Base-by-base conservation (phyloP, 1,140 invertebrate species). In the Papilio machaon region DNA sequence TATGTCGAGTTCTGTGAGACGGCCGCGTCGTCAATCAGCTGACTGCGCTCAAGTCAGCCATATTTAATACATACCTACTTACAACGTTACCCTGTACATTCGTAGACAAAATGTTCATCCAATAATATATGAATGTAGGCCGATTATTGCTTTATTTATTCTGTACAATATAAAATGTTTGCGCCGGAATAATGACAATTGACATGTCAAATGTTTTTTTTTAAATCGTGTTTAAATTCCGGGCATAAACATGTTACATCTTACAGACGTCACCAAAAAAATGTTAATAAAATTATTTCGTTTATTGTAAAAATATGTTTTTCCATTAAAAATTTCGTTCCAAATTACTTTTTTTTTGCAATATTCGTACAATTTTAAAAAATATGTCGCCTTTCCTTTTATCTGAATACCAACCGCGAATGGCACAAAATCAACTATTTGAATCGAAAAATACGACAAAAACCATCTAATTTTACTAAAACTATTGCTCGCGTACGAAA, bases 401-500 rank as follows among this genome's bases (percentile, higher is more conserved):
- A 38, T 73, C 23, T 35, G 74, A 54, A 7, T 54, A 30, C 13
- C 30, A 60, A 74, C 64, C 76, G 64, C 74, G 17, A 82, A 86
- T 84, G 83, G 81, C 83, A 85, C 82, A 73, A 83, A 87, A 84
- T 78, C 23, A 77, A 83, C 52, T 80, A 80, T 81, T 80, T 82
- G 46, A 70, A 75, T 73, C 75, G 81, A 79, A 46, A 79, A 46
- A 79, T 81, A 82, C 82, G 79, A 85, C 85, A 85, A 86, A 85
- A 47, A 80, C 23, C 79, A 64, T 85, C 85, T 89, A 88, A 87
- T 88, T 87, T 83, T 80, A 82, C 87, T 87, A 89, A 80, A 87
- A 86, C 86, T 91, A 91, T 91, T 90, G 88, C 85, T 91, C 82
- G 85, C 86, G 85, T 94, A 94, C 80, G 89, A 92, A 94, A 94